A percentile compares a stretch with the other conserved stretches of the same genome.
These are phyloP conservation scores for Nesometra sesokonis DNA, from an alignment of 35 echinoderm and acorn worm genomes.

Conservation along the genomic window DNA sequence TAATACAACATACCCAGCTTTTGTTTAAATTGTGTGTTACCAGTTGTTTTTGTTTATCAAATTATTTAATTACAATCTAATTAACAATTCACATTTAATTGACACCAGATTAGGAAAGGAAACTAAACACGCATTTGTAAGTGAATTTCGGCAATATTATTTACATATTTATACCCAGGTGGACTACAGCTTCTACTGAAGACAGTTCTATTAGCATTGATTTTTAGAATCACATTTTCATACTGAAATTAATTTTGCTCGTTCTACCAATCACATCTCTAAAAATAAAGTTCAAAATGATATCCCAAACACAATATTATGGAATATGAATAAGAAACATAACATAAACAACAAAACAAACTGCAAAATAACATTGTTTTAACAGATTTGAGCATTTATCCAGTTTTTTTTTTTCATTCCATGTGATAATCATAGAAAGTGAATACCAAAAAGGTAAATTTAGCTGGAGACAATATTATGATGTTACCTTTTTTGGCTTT, in stretches of 20 bases:
- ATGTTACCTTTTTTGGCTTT: neutral
- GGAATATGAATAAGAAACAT: too few species aligned
- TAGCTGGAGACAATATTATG: neutral
- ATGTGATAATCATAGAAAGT: neutral
- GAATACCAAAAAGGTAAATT: neutral
- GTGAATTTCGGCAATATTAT: neutral
- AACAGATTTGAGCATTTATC: neutral
- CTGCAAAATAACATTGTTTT: too few species aligned
- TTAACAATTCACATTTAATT: neutral
- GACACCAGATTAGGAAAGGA: neutral
- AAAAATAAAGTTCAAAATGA: too few species aligned
- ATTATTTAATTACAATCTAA: too few species aligned
- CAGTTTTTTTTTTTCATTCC: neutral
- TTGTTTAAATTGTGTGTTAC: neutral
- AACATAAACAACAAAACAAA: too few species aligned
- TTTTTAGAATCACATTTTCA: too few species aligned
- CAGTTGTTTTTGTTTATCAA: neutral
- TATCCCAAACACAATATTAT: too few species aligned
- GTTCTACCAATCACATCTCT: too few species aligned
- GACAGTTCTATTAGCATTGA: too few species aligned
- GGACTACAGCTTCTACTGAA: neutral
- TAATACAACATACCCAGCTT: neutral
- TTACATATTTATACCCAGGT: neutral
- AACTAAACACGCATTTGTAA: neutral
- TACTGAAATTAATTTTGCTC: too few species aligned